Base-by-base conservation (phyloP, 2,113 vertebrate species). In the Actenoides hombroni region DNA sequence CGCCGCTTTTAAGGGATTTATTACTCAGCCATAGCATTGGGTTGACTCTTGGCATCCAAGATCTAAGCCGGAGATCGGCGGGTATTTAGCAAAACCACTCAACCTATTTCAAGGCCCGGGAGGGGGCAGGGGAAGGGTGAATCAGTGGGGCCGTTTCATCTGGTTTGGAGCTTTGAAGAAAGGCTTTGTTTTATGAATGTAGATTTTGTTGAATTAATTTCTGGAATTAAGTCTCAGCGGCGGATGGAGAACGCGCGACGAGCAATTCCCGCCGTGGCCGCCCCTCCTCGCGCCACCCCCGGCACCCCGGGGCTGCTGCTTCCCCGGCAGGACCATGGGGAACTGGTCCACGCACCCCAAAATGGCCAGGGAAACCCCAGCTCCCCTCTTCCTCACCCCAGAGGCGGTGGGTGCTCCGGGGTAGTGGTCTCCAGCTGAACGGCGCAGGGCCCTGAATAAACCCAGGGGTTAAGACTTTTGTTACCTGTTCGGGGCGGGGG, bases 41-140 rank as follows among this genome's bases (percentile, higher is more conserved):
- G 85, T 86, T 92, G 82, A 53, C 96, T 98, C 96, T 92, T 79
- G 97, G 97, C 97, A 94, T 76, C 86, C 83, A 6, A 69, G 84
- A 37, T 40, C 59, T 37, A 28, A 91, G 77, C 35, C 8, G 6
- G 25, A 42, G 33, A 46, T 84, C 19, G 8, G 18, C 7, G 26
- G 69, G 60, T n/a, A 0, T 44, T 88, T 6, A 33, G 61, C 49
- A 9, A 40, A 90, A 49, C 51, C 42, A 4, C 54, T 49, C 78
- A 8, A 56, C 13, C 70, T 29, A 4, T 33, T 61, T 63, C 28
- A 28, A 91, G 13, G 91, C 83, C 77, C 53, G 61, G 79, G 91
- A 67, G 51, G 85, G 92, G 95, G 75, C 83, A 33, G 48, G 77
- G 70, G 49, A 24, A 60, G 65, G 80, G 33, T 7, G 42, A 49